Evolutionary conservation across 2,113 vertebrate species (phyloP), one percentile per base, ranked within the genome.

Genomic region (Amphiprion percula): DNA sequence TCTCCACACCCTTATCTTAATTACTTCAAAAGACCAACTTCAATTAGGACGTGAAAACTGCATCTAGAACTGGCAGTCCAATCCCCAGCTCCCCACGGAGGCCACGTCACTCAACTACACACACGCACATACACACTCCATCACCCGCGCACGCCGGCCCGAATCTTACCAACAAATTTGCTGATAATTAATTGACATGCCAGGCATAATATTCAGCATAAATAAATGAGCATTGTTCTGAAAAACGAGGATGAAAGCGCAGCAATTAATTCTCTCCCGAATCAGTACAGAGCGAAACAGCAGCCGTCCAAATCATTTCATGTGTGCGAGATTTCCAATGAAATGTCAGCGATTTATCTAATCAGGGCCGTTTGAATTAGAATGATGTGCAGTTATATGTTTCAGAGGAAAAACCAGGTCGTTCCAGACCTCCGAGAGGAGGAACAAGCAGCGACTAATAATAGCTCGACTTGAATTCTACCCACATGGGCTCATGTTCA

Each of bases 21-120:
- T 93, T 93, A 94, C 90, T 94, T 94, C 91, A 94, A 94, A 92
- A 93, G 92, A 94, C 92, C 89, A 94, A 95, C 93, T 94, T 94
- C 93, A 94, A 93, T 94, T 93, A 94, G 90, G 91, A 88, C 47
- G 87, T 87, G 88, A 72, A 93, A 92, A 90, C 90, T 87, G 87
- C 90, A 89, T 92, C 87, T 74, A 88, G 74, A 85, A 82, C 81
- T 58, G 82, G 86, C 87, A 82, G 85, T 73, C 81, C 86, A 87
- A 89, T 91, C 84, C 83, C 19, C 79, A 61, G 59, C 85, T 90
- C 90, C 91, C 86, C 72, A 79, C 82, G 79, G 91, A 92, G 88
- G 61, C 70, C 26, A 80, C 81, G 83, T 90, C 90, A 80, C 82
- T 87, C 87, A 88, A 82, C 83, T 82, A 87, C 83, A 86, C 76